A percentile compares a stretch with the other conserved stretches of the same genome.
Evolutionary conservation across 2,888 invertebrate species (phyloP).

Genomic region (Epinotia brunnichana): DNA sequence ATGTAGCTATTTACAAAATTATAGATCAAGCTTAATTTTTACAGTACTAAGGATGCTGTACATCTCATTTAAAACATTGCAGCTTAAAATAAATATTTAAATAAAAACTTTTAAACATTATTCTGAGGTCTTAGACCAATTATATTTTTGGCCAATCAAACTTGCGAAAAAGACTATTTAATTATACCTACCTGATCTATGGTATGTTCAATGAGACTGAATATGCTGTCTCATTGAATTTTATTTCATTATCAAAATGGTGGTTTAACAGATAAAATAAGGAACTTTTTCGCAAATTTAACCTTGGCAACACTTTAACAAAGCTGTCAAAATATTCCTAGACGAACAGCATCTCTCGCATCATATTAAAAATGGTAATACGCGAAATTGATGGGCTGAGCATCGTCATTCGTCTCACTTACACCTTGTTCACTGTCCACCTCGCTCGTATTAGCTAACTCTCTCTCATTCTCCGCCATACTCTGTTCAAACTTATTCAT

Average conservation of each 20-base stretch:
- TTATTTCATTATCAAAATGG: not conserved
- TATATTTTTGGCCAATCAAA: not conserved
- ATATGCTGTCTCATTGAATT: too few relatives aligned
- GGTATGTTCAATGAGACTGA: too few relatives aligned
- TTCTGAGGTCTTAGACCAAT: slow-evolving; percentile 16
- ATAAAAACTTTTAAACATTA: not conserved
- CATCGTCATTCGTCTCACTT: slow-evolving; percentile 50
- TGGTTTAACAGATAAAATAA: not conserved
- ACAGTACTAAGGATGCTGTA: slow-evolving; percentile 22
- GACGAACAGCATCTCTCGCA: slow-evolving; percentile 19
- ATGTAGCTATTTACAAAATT: slow-evolving; percentile 62
- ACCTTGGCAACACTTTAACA: not conserved
- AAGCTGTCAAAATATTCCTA: not conserved
- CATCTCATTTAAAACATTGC: not conserved
- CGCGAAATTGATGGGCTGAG: slow-evolving; percentile 77
- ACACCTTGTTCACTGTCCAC: slow-evolving; percentile 55
- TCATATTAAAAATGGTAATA: slow-evolving; percentile 76
- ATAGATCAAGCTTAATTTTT: slow-evolving; percentile 30
- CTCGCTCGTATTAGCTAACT: slow-evolving; percentile 56
- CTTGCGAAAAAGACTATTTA: slow-evolving; percentile 5
- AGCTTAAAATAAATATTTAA: slow-evolving; percentile 13
- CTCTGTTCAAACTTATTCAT: slow-evolving; percentile 54
- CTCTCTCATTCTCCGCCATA: slow-evolving; percentile 51
- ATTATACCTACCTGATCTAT: not conserved
- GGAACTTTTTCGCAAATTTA: not conserved